Conservation (phyloP, 2,888 invertebrate species). For the Ceramica pisi region DNA sequence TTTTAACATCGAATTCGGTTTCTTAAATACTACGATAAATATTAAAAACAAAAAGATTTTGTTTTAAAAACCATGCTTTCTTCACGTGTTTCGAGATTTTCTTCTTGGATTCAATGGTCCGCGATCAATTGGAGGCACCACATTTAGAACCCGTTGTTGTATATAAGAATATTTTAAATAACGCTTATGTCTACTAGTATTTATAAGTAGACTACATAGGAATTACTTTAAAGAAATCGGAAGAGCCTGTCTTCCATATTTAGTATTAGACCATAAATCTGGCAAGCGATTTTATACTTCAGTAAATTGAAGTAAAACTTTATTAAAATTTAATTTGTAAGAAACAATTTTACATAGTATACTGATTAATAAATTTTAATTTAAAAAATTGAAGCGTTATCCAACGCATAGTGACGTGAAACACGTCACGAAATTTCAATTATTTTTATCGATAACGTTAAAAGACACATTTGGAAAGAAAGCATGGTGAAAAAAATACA, state of each 20-base stretch:
- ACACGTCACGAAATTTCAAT: slow-evolving; percentile 39
- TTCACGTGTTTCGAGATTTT: slow-evolving; percentile 46
- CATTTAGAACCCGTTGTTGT: slow-evolving; percentile 54
- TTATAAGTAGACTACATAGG: slow-evolving; percentile 64
- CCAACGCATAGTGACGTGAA: slow-evolving; percentile 42
- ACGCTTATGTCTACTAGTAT: slow-evolving; percentile 64
- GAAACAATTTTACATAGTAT: slow-evolving; percentile 62
- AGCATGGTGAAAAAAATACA: slow-evolving; percentile 69
- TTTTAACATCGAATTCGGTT: slow-evolving; percentile 85
- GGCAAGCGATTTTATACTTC: slow-evolving; percentile 63
- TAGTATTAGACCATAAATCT: slow-evolving; percentile 62
- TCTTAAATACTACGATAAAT: slow-evolving; percentile 76
- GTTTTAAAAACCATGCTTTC: slow-evolving; percentile 66
- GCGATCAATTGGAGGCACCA: slow-evolving; percentile 58
- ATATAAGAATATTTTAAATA: slow-evolving; percentile 63
- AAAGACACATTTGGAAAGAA: slow-evolving; percentile 67
- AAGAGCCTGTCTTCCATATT: slow-evolving; percentile 58
- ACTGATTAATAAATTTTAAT: slow-evolving; percentile 54
- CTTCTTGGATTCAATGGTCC: slow-evolving; percentile 63
- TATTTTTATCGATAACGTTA: slow-evolving; percentile 61
- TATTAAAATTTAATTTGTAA: slow-evolving; percentile 61
- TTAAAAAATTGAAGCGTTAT: slow-evolving; percentile 56
- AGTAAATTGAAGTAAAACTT: slow-evolving; percentile 63
- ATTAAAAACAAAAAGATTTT: slow-evolving; percentile 49
- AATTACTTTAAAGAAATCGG: slow-evolving; percentile 64